Evolutionary conservation across 2,113 vertebrate species (phyloP).

Genomic region (Mormyrus iriodes): DNA sequence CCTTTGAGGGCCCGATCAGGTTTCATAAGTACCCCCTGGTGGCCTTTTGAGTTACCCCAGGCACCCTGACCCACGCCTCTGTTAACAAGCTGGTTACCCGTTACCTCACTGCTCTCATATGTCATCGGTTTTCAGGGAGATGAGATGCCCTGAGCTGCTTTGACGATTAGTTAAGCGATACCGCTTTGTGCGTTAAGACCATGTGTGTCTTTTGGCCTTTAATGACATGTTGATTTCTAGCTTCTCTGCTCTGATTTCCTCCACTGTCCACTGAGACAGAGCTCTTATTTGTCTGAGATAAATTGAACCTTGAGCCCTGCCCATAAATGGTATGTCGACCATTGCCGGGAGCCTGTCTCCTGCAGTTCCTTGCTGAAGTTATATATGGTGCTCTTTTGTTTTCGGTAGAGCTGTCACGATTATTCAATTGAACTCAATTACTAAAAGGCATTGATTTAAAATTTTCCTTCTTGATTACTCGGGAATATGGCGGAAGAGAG

Average conservation of each 20-base stretch:
- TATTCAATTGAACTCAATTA: too few relatives aligned
- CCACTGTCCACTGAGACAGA: too few relatives aligned
- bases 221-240: background rate
- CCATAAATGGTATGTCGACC: background rate
- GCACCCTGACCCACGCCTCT: background rate
- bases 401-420: too few relatives aligned
- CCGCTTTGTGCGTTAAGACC: background rate
- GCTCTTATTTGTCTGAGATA: background rate
- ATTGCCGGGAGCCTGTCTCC: background rate
- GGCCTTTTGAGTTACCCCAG: background rate
- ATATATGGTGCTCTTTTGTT: too few relatives aligned
- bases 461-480: too few relatives aligned
- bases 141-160: background rate
- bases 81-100: background rate
- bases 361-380: background rate
- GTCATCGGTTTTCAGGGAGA: background rate
- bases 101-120: background rate
- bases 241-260: too few relatives aligned
- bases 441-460: too few relatives aligned
- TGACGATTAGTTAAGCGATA: background rate
- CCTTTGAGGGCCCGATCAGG: background rate
- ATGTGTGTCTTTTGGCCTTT: background rate
- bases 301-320: background rate
- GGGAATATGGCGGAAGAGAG: too few relatives aligned
- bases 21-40: background rate